These are phyloP conservation scores for Cirrhinus mrigala DNA, from an alignment of 2,797 vertebrate genomes.

Conservation along the genomic window DNA sequence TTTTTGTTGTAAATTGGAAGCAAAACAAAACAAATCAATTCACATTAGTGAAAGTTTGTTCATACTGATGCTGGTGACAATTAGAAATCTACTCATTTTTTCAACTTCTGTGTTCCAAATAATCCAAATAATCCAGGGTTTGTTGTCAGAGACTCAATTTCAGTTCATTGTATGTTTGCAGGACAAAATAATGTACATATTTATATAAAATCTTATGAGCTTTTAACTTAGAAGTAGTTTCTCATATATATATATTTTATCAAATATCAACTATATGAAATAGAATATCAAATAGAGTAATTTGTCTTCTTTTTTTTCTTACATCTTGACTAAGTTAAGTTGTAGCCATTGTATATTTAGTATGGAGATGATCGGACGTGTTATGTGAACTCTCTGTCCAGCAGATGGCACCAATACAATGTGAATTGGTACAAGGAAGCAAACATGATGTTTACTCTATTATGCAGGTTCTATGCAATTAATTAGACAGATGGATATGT, in stretches of 20 bases:
- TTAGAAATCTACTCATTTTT: not conserved
- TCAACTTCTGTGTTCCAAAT: not conserved
- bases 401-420: no score
- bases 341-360: not conserved
- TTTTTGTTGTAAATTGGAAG: not conserved
- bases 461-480: not conserved
- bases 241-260: no score
- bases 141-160: not conserved
- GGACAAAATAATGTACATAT: no score
- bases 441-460: no score
- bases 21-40: not conserved
- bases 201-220: no score
- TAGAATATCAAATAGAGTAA: not conserved
- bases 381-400: no score
- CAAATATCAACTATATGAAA: no score
- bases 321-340: not conserved
- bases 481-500: not conserved
- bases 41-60: not conserved
- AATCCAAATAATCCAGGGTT: no score
- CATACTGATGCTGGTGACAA: not conserved
- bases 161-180: no score
- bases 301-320: not conserved
- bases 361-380: not conserved
- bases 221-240: no score
- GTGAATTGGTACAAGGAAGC: no score